These are phyloP conservation scores for Aphelinus atriplicis DNA, from an alignment of 1,140 invertebrate species.

Conservation along the genomic window DNA sequence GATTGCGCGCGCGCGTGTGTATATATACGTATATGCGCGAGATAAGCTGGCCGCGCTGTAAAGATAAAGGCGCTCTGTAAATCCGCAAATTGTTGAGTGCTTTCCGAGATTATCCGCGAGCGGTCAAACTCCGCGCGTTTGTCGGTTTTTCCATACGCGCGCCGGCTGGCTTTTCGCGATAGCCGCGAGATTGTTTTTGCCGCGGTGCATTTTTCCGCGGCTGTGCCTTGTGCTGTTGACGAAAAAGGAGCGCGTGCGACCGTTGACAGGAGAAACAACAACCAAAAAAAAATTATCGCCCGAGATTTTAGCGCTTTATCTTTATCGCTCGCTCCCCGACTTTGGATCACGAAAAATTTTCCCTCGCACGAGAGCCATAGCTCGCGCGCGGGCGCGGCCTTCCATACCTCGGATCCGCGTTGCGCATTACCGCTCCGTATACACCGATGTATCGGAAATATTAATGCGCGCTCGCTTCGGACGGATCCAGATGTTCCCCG, in stretches of 20 bases:
- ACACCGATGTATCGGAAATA: background rate
- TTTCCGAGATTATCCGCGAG: conserved; percentile 32
- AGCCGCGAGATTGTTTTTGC: conserved; percentile 18
- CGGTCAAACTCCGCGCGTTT: conserved; percentile 21
- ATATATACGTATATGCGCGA: background rate
- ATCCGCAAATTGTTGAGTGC: conserved; percentile 42
- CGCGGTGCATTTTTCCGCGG: no score
- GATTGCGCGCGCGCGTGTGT: conserved; percentile 9
- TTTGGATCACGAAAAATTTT: conserved; percentile 44
- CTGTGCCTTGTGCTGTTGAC: no score
- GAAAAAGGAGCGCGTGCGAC: no score
- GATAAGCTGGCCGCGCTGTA: conserved; percentile 31
- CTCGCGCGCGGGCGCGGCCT: background rate
- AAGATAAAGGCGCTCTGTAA: conserved; percentile 37
- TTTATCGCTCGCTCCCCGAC: conserved; percentile 25
- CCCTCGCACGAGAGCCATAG: conserved; percentile 33
- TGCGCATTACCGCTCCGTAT: background rate
- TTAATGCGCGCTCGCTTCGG: background rate
- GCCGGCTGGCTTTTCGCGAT: conserved; percentile 25
- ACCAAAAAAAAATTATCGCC: conserved; percentile 32
- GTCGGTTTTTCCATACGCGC: background rate
- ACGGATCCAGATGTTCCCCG: no score
- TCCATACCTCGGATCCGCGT: background rate
- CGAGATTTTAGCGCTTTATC: conserved; percentile 26
- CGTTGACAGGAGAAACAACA: background rate